Evolutionary conservation across 1,140 invertebrate species (phyloP), one percentile per base, ranked within the genome.

Genomic region (Helicoverpa zea): DNA sequence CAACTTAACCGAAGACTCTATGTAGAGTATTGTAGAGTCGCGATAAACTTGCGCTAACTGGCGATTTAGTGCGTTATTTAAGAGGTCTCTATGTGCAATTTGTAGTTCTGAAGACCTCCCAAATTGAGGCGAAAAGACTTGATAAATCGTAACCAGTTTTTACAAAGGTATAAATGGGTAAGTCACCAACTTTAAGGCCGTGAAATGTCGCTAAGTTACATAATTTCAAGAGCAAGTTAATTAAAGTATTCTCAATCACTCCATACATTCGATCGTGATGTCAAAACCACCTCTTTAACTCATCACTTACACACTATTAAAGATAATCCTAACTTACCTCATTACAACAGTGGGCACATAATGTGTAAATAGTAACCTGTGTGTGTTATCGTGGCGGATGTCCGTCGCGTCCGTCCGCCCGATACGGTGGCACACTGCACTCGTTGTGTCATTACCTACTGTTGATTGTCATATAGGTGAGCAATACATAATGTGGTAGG

Each of bases 21-120:
- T 58, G 43, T 63, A 63, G 43, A 51, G 43, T 63, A 18, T 61
- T 58, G 43, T 63, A 63, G 43, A 51, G 43, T 63, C 43, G 63
- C 35, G 63, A 63, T 76, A 76, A 76, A 76, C 74, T 80, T 72
- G 16, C 51, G 0, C 64, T 73, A 73, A 73, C 68, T 74, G 14
- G 43, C 78, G 66, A 49, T 23, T 80, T 64, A 73, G 78, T 52
- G 56, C 68, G 66, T 73, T 73, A 80, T 79, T 79, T 72, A 72
- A 61, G 66, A 54, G 52, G 11, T 18, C 30, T 43, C 54, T 16
- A 43, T 43, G 52, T 59, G 54, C 72, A 74, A 43, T 43, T 43
- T 43, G 35, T 43, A 23, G 23, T 43, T 9, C 9, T 9, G 9
- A 43, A 43, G 5, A 43, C 5, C 35, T 3, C 35, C 35, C 35